Base-by-base conservation (phyloP, 2,888 invertebrate species). In the Caenorhabditis doughertyi region DNA sequence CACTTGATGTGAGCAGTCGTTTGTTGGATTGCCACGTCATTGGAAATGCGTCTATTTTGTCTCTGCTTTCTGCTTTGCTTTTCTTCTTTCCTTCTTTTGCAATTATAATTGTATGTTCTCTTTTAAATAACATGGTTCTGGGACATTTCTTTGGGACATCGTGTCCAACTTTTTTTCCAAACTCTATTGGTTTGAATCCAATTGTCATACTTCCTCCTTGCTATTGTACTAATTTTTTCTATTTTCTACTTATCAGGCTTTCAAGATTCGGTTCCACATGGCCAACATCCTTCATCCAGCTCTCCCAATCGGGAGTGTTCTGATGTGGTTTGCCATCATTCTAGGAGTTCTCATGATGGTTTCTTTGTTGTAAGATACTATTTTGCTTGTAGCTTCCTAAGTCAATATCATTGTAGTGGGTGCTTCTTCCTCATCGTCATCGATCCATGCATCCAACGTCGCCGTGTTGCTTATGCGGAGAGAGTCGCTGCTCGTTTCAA, bases 21-120 rank as follows among this genome's bases (percentile, higher is more conserved):
- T 49, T 58, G 58, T 51, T n/a, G 60, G 4, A 49, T 51, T 62
- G 72, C 72, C 72, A 72, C 72, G 72, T 62, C 72, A 72, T 23
- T 72, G 29, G 42, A 29, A 27, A 27, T 27, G 11, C 51, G 27
- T n/a, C n/a, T 5, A 47, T 18, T 47, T 47, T 47, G 44, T n/a
- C 44, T 47, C 35, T 27, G n/a, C n/a, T 72, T 23, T 51, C 27
- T 72, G 21, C 49, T 47, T 32, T 32, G 47, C 44, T 35, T 51
- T 65, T 25, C 11, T 47, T 56, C 25, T 71, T 55, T 56, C 23
- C 5, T n/a, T 23, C 5, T 55, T 27, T 25, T 55, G n/a, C 23
- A 65, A 32, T 18, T 25, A 60, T 60, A 60, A 60, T 60, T n/a
- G 39, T 9, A 60, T n/a, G 60, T 23, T 60, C 27, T 27, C 3